phyloP scores from a whole-genome alignment of 1,140 invertebrate species.

The Caerostris extrusa region DNA sequence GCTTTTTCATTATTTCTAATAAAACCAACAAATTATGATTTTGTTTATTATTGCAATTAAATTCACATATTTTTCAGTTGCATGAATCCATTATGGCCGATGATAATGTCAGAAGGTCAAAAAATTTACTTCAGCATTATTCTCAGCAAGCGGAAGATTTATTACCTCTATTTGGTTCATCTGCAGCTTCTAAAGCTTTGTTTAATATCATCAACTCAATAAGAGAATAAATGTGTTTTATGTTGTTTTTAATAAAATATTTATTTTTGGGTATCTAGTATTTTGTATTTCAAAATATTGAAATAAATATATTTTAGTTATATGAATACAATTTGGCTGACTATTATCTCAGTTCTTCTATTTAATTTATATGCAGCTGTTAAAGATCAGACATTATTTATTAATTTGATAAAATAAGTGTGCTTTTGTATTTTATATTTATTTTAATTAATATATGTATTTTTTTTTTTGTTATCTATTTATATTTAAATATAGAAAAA shows the following conservation, averaged over 20 bases:
- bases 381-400: no score
- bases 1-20: no score
- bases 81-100: conserved; percentile 86
- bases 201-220: conserved; percentile 81
- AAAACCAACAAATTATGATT: background rate
- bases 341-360: background rate
- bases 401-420: no score
- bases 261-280: conserved; percentile 19
- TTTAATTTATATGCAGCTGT: background rate
- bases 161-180: conserved; percentile 83
- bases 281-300: conserved; percentile 3
- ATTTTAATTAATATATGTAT: no score
- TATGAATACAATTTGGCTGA: background rate
- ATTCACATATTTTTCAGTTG: conserved; percentile 84
- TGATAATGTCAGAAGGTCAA: conserved; percentile 88
- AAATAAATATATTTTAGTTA: conserved; percentile 15
- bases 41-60: background rate
- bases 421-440: no score
- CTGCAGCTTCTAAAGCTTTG: conserved; percentile 80
- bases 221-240: conserved; percentile 46
- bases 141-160: conserved; percentile 88
- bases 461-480: no score
- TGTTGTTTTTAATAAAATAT: background rate
- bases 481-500: no score
- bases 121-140: conserved; percentile 89